Conservation (phyloP, 2,113 vertebrate species). For the Platycercus adscitus region DNA sequence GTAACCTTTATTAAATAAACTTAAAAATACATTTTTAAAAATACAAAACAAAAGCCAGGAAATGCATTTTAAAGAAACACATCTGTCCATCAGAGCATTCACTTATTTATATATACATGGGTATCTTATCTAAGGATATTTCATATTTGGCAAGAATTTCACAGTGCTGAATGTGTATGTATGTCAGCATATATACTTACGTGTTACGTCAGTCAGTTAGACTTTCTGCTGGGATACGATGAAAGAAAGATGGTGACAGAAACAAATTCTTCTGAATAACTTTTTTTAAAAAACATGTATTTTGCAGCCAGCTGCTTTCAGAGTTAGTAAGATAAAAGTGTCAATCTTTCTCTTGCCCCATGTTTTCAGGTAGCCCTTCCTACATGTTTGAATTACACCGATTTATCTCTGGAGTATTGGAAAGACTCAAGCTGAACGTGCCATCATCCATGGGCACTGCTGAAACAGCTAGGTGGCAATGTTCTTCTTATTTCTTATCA, state of each 20-base stretch:
- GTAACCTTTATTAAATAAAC: background rate
- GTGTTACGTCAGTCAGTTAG: constrained; percentile 16
- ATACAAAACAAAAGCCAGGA: background rate
- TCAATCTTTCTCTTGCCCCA: background rate
- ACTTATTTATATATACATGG: background rate
- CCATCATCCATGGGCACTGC: constrained; percentile 2
- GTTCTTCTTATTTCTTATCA: constrained; percentile 62
- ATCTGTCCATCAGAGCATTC: background rate
- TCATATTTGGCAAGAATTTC: constrained; percentile 36
- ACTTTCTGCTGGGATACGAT: constrained; percentile 49
- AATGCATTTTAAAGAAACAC: constrained; percentile 9
- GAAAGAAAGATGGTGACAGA: constrained; percentile 48
- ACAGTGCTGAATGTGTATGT: background rate
- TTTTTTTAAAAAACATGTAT: background rate
- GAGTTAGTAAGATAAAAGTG: background rate
- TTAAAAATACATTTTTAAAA: background rate
- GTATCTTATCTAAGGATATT: constrained; percentile 3
- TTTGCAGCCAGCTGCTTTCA: background rate
- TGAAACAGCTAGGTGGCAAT: constrained; percentile 69
- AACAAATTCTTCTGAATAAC: background rate
- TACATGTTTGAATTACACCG: rapidly evolving
- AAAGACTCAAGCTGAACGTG: background rate
- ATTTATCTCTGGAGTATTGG: background rate
- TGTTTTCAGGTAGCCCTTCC: background rate
- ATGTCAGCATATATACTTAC: background rate